A percentile compares a stretch with the other conserved stretches of the same genome.
Evolutionary conservation across 2,888 invertebrate species (phyloP).

Genomic region (Hypselothyrea guttata): DNA sequence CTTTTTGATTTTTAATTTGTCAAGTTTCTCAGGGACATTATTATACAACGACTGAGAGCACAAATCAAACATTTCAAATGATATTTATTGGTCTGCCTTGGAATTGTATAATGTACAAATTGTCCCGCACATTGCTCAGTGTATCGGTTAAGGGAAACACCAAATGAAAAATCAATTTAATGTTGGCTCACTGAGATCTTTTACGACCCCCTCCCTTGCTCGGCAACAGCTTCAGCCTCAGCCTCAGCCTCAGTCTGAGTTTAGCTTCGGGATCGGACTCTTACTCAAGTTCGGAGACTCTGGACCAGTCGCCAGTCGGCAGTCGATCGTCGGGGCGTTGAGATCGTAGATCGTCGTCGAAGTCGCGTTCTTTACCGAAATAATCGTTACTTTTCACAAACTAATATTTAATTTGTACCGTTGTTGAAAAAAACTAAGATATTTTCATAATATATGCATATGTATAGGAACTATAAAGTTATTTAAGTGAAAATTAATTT

Average conservation of each 20-base stretch:
- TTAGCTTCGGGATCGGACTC: no score
- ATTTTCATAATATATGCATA: no score
- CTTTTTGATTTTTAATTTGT: no score
- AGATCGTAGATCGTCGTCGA: constrained; percentile 29
- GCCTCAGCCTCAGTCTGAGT: neutral
- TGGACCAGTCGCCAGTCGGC: constrained; percentile 65
- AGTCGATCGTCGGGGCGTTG: constrained; percentile 45
- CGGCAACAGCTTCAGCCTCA: constrained; percentile 15
- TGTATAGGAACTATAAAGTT: no score
- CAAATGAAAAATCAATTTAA: constrained; percentile 71
- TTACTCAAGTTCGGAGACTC: constrained; percentile 14
- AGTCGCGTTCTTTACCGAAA: neutral
- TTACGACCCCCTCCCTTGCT: constrained; percentile 39
- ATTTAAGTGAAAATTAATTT: no score
- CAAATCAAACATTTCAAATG: constrained; percentile 6
- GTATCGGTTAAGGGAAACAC: constrained; percentile 39
- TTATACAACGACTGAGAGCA: neutral
- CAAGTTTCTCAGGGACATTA: no score
- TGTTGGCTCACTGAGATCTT: constrained; percentile 47
- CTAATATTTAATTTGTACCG: neutral
- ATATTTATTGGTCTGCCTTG: constrained; percentile 52
- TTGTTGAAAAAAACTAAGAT: neutral
- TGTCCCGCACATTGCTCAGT: constrained; percentile 39
- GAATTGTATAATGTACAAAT: constrained; percentile 1
- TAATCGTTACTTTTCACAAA: constrained; percentile 1